A percentile compares a stretch with the other conserved stretches of the same genome.
Conservation (phyloP, 1,140 invertebrate genomes). For the Cecropterus lyciades region DNA sequence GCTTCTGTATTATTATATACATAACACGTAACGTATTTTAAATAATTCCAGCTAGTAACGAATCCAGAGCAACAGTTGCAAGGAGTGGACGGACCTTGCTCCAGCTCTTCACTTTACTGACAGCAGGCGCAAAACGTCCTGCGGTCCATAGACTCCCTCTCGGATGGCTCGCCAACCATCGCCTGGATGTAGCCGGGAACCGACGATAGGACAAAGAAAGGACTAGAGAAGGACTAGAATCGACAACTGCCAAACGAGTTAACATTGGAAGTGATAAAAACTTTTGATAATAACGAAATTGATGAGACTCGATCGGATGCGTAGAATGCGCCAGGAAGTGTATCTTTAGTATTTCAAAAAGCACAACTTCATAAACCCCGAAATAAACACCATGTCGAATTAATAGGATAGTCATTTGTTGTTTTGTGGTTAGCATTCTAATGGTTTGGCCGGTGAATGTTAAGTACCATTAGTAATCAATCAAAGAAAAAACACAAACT, state of each 20-base stretch:
- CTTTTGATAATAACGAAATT: conserved; percentile 1
- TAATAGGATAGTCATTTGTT: conserved; percentile 36
- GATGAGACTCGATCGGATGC: background rate
- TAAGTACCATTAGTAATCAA: no score
- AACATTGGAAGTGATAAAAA: background rate
- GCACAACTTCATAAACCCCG: conserved; percentile 35
- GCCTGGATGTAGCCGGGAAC: conserved; percentile 71
- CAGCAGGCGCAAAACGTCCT: conserved; percentile 59
- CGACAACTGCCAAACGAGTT: background rate
- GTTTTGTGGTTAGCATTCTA: conserved; percentile 7
- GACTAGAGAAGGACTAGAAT: background rate
- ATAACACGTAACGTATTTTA: conserved; percentile 14
- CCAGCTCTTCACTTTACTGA: conserved; percentile 78
- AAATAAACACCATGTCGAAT: conserved; percentile 36
- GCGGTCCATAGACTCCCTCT: conserved; percentile 68
- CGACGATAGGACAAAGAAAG: background rate
- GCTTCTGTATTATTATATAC: background rate
- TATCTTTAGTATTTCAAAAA: conserved; percentile 16
- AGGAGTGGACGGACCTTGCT: conserved; percentile 74
- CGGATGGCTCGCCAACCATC: conserved; percentile 68
- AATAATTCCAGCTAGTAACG: conserved; percentile 56
- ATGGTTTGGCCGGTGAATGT: no score
- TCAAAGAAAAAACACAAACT: no score
- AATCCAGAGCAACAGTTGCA: conserved; percentile 69
- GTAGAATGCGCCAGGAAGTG: background rate